phyloP scores from a whole-genome alignment of 2,888 invertebrate genomes.

The Melikaiella ostensackeni region DNA sequence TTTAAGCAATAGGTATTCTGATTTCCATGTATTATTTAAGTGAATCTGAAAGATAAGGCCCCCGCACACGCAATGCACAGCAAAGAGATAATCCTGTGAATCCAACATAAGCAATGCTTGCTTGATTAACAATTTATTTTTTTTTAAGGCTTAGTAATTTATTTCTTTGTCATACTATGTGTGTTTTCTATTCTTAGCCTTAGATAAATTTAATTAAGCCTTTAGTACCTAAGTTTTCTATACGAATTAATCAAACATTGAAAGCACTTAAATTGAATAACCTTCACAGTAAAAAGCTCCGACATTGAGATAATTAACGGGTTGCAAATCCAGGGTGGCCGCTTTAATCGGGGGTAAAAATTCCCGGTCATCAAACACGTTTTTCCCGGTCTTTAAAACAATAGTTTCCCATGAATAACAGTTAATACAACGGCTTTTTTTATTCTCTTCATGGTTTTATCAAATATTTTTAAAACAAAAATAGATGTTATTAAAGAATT shows the following conservation, averaged over 20 bases:
- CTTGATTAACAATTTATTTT: background rate
- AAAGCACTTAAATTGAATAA: background rate
- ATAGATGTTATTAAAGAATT: no score
- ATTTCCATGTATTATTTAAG: slow-evolving; percentile 35
- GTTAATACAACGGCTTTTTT: no score
- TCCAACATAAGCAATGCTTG: slow-evolving; percentile 7
- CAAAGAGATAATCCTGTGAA: slow-evolving; percentile 1
- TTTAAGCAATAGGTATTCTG: slow-evolving; percentile 17
- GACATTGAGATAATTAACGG: no score
- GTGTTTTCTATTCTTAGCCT: slow-evolving; percentile 40
- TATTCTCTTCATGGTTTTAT: no score
- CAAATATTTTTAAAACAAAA: no score
- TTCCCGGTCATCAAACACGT: no score
- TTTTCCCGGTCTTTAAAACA: no score
- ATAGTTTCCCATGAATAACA: no score
- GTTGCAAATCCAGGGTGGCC: no score
- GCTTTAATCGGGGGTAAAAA: no score
- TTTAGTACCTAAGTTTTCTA: background rate
- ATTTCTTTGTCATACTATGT: background rate
- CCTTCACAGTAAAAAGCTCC: background rate
- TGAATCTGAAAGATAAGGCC: slow-evolving; percentile 10
- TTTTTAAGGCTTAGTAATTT: background rate
- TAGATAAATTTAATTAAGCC: slow-evolving; percentile 9
- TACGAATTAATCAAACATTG: background rate
- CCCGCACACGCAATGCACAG: background rate